phyloP scores from a whole-genome alignment of 2,797 vertebrate species.

The Rhinophrynus dorsalis region DNA sequence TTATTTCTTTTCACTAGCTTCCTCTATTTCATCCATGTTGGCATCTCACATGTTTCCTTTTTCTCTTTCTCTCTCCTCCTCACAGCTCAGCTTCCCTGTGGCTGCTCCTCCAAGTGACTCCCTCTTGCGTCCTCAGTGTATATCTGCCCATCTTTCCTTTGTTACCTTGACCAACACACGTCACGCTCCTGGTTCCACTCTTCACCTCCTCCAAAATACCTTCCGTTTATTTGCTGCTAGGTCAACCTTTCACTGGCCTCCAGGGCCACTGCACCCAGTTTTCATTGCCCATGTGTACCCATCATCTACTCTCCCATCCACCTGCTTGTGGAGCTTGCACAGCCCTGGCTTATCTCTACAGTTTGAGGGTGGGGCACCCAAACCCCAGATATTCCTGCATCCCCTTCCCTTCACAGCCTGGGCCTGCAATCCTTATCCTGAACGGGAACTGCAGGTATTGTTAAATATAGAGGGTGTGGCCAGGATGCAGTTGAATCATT shows the following conservation, averaged over 20 bases:
- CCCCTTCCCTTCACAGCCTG: slow-evolving; percentile 86
- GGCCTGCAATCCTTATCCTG: slow-evolving; percentile 76
- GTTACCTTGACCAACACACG: slow-evolving; percentile 81
- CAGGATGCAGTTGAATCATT: slow-evolving; percentile 87
- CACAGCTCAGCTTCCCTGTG: slow-evolving; percentile 84
- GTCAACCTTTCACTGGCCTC: slow-evolving; percentile 79
- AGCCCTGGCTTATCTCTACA: slow-evolving; percentile 67
- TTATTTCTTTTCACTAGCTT: too few species aligned
- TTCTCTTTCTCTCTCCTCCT: slow-evolving; percentile 30
- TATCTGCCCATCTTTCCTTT: slow-evolving; percentile 56
- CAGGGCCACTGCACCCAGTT: slow-evolving; percentile 76
- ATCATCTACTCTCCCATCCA: slow-evolving; percentile 3
- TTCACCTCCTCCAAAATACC: slow-evolving; percentile 76
- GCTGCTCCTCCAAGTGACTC: slow-evolving; percentile 85
- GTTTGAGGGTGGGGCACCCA: slow-evolving; percentile 82
- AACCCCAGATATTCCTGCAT: slow-evolving; percentile 80
- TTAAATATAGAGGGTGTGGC: slow-evolving; percentile 73
- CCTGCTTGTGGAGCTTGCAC: slow-evolving; percentile 32
- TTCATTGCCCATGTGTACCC: slow-evolving; percentile 76
- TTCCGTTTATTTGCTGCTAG: slow-evolving; percentile 74
- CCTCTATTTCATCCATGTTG: too few species aligned
- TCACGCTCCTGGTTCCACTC: slow-evolving; percentile 78
- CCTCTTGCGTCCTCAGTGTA: slow-evolving; percentile 80
- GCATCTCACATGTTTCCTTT: too few species aligned
- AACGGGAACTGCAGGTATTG: slow-evolving; percentile 54